A percentile compares a stretch with the other conserved stretches of the same genome.
phyloP scores from a whole-genome alignment of 2,888 invertebrate genomes.

The Macaria liturata region DNA sequence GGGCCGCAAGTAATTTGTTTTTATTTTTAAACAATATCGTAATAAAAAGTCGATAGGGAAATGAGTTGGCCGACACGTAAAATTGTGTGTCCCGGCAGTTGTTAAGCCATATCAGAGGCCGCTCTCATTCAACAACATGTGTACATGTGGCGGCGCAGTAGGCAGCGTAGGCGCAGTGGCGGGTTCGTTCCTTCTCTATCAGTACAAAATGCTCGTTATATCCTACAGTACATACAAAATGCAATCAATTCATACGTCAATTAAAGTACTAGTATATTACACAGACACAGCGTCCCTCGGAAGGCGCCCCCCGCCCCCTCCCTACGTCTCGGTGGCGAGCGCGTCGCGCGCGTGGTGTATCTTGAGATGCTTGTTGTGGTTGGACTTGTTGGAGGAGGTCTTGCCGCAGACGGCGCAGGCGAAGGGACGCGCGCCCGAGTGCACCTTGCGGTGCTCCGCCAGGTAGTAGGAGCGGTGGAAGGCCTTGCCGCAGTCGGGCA shows the following conservation, averaged over 20 bases:
- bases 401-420: constrained; percentile 95
- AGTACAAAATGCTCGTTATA: constrained; percentile 7
- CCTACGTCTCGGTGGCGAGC: constrained; percentile 91
- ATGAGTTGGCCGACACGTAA: no score
- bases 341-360: constrained; percentile 95
- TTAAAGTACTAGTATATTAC: neutral
- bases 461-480: constrained; percentile 95
- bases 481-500: constrained; percentile 89
- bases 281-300: constrained; percentile 71
- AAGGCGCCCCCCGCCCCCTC: no score
- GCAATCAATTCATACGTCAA: constrained; percentile 7
- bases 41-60: no score
- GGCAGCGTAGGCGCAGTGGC: no score
- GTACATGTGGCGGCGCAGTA: no score
- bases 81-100: no score
- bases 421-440: constrained; percentile 91
- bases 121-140: no score
- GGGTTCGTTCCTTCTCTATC: no score
- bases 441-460: constrained; percentile 93
- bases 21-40: no score
- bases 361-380: constrained; percentile 94
- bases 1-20: no score
- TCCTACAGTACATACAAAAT: constrained; percentile 7
- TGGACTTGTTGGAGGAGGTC: constrained; percentile 94
- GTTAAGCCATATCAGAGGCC: no score